A percentile compares a stretch with the other conserved stretches of the same genome.
Conservation (phyloP, 2,888 invertebrate genomes). For the Perdita meconis region DNA sequence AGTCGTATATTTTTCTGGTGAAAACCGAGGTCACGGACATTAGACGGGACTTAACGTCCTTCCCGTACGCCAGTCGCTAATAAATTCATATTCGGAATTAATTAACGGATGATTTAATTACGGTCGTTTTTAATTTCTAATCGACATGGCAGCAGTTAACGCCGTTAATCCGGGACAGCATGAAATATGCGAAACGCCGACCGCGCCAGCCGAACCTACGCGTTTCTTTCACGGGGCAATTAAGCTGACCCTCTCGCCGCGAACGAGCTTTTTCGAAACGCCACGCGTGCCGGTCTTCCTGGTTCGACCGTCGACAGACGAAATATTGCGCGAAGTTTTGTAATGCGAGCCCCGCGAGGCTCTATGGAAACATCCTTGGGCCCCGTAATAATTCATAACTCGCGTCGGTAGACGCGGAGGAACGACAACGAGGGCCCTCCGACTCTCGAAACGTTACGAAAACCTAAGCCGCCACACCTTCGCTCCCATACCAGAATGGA, state of each 20-base stretch:
- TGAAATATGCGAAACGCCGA: constrained; percentile 57
- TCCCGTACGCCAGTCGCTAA: constrained; percentile 31
- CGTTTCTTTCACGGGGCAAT: constrained; percentile 33
- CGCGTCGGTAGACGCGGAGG: constrained; percentile 43
- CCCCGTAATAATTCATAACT: constrained; percentile 50
- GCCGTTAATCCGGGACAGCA: constrained; percentile 49
- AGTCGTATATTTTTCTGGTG: constrained; percentile 23
- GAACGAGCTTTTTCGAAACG: constrained; percentile 15
- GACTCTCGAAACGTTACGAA: constrained; percentile 44
- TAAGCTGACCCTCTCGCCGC: constrained; percentile 36
- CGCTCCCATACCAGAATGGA: constrained; percentile 31
- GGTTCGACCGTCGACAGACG: not conserved
- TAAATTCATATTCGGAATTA: constrained; percentile 71
- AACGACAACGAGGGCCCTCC: constrained; percentile 35
- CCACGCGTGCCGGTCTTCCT: constrained; percentile 1
- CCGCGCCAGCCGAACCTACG: constrained; percentile 9
- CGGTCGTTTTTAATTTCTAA: constrained; percentile 65
- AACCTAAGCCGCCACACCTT: constrained; percentile 62
- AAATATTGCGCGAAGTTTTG: constrained; percentile 23
- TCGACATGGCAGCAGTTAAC: constrained; percentile 58
- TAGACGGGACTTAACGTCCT: constrained; percentile 41
- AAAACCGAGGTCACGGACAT: constrained; percentile 39
- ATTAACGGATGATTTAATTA: constrained; percentile 72
- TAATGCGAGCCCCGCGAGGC: constrained; percentile 9
- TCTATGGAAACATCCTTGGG: constrained; percentile 41